These are phyloP conservation scores for Drosophila ustulata DNA, from an alignment of 2,888 invertebrate genomes.

Conservation along the genomic window DNA sequence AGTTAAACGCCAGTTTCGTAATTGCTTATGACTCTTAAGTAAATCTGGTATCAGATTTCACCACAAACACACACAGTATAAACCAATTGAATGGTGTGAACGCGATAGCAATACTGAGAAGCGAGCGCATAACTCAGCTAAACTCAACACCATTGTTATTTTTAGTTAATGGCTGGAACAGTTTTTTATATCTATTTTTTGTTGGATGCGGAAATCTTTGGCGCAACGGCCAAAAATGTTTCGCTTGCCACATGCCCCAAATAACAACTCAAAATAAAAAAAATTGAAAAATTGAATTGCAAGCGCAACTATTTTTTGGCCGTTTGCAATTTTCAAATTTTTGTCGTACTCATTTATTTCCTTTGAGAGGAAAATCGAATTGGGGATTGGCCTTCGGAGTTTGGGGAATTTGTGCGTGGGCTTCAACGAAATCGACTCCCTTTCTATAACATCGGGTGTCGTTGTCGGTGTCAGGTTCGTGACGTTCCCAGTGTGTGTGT, in stretches of 20 bases:
- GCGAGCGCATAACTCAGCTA: constrained; percentile 52
- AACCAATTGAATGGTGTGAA: constrained; percentile 57
- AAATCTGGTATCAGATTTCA: constrained; percentile 77
- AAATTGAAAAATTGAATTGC: constrained; percentile 23
- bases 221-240: constrained; percentile 34
- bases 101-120: constrained; percentile 45
- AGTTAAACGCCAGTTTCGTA: constrained; percentile 76
- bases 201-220: constrained; percentile 42
- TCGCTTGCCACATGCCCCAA: constrained; percentile 46
- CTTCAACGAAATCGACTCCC: neutral
- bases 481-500: constrained; percentile 28
- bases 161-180: constrained; percentile 59
- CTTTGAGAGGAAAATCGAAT: constrained; percentile 10
- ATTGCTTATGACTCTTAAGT: constrained; percentile 71
- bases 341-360: neutral
- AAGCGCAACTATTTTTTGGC: constrained; percentile 30
- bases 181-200: constrained; percentile 42
- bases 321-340: constrained; percentile 28
- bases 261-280: neutral
- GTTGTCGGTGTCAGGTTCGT: constrained; percentile 41
- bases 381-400: constrained; percentile 1
- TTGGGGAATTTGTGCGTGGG: constrained; percentile 40
- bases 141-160: constrained; percentile 59
- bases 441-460: neutral
- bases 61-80: constrained; percentile 27